Evolutionary conservation across 2,888 invertebrate species (phyloP).

Genomic region (Periphyllus acericola): DNA sequence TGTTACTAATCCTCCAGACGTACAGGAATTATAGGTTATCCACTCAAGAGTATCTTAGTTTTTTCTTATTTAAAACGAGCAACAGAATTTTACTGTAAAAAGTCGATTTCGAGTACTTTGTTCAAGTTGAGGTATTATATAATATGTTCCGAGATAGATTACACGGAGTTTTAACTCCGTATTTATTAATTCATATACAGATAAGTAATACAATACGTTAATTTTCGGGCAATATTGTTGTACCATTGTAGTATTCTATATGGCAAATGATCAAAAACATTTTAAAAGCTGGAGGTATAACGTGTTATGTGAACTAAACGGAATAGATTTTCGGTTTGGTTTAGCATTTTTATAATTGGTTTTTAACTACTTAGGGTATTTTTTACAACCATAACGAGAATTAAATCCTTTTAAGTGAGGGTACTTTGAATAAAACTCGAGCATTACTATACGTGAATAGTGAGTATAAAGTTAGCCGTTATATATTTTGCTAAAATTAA

Average conservation of each 20-base stretch:
- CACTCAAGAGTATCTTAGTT: background rate
- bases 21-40: background rate
- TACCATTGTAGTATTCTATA: background rate
- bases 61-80: background rate
- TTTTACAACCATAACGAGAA: constrained; percentile 43
- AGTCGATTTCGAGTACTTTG: background rate
- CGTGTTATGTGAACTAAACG: background rate
- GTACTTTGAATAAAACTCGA: background rate
- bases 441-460: background rate
- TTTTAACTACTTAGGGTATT: constrained; percentile 55
- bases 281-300: constrained; percentile 32
- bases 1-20: background rate
- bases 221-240: background rate
- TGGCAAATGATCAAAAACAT: constrained; percentile 25
- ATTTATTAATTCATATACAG: background rate
- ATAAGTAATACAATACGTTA: background rate
- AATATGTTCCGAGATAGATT: too few species aligned
- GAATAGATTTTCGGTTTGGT: constrained; percentile 35
- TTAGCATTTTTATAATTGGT: constrained; percentile 50
- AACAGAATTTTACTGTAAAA: background rate
- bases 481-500: background rate
- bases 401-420: constrained; percentile 59
- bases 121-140: background rate
- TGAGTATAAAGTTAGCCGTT: background rate
- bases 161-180: too few species aligned